These are phyloP conservation scores for Brachyrhaphis roseni DNA, from an alignment of 2,797 vertebrate species.

Conservation along the genomic window DNA sequence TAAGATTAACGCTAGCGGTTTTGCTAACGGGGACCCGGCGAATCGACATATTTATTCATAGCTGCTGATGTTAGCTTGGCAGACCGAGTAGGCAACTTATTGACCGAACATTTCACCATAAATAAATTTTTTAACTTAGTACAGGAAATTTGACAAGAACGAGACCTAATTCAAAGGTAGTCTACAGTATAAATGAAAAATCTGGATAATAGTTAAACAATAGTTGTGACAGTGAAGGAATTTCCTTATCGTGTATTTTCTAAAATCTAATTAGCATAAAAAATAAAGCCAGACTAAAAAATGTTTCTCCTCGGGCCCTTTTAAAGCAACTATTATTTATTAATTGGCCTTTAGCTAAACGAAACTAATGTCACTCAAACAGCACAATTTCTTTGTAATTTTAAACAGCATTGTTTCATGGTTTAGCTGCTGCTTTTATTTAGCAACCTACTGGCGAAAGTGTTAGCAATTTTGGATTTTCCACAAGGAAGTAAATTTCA, in stretches of 20 bases:
- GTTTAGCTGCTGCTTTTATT: not conserved
- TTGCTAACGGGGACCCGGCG: constrained; percentile 63
- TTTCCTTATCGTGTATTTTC: not conserved
- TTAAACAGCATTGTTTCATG: not conserved
- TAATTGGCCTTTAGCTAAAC: not conserved
- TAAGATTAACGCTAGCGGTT: constrained; percentile 60
- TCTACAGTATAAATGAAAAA: not conserved
- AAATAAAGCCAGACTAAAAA: not conserved
- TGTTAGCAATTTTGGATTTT: not conserved
- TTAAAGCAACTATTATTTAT: not conserved
- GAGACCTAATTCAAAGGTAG: accelerated
- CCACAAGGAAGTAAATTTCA: not conserved
- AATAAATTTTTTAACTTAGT: not conserved
- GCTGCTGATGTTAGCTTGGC: constrained; percentile 30
- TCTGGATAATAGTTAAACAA: too few species aligned
- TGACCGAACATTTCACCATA: not conserved
- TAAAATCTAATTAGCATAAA: not conserved
- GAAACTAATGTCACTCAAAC: not conserved
- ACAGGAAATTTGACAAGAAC: not conserved
- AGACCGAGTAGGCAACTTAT: not conserved
- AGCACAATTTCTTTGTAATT: not conserved
- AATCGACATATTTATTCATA: constrained; percentile 51
- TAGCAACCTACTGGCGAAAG: not conserved
- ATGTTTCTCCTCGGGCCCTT: not conserved
- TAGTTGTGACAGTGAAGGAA: not conserved